phyloP scores from a whole-genome alignment of 1,140 invertebrate species.

The Cotesia vestalis region DNA sequence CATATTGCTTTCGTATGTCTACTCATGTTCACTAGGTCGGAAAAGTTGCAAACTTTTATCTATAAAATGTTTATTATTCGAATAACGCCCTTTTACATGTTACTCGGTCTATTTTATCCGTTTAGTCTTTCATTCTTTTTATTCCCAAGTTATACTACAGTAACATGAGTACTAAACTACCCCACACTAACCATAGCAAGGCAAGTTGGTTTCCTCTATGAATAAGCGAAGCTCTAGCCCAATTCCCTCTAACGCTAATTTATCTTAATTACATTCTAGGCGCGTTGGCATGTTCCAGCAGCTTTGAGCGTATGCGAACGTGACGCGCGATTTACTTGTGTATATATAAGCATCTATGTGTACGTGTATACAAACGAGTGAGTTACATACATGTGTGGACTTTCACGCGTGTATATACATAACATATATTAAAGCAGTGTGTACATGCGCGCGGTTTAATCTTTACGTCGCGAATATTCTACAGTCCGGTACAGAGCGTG shows the following conservation, averaged over 20 bases:
- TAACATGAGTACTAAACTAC: too few species aligned
- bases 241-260: slow-evolving; percentile 62
- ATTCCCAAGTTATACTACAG: too few species aligned
- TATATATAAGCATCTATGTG: slow-evolving; percentile 14
- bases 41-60: too few species aligned
- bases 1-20: not conserved
- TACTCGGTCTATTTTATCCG: too few species aligned
- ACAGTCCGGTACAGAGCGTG: slow-evolving; percentile 26
- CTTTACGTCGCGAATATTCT: slow-evolving; percentile 44
- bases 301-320: slow-evolving; percentile 36
- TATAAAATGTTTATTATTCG: too few species aligned
- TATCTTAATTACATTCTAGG: slow-evolving; percentile 65
- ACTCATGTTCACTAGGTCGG: not conserved
- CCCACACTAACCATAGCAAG: not conserved
- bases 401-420: slow-evolving; percentile 31
- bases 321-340: slow-evolving; percentile 32
- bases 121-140: too few species aligned
- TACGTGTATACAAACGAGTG: not conserved
- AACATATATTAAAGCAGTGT: not conserved
- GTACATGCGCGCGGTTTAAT: slow-evolving; percentile 49
- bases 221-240: slow-evolving; percentile 50
- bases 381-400: slow-evolving; percentile 27
- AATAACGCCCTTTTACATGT: too few species aligned
- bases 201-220: not conserved
- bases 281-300: slow-evolving; percentile 51